These are phyloP conservation scores for Cladorhizidae sp. DNA, from an alignment of 37 sponge, comb jelly and placozoan genomes.

Conservation along the genomic window DNA sequence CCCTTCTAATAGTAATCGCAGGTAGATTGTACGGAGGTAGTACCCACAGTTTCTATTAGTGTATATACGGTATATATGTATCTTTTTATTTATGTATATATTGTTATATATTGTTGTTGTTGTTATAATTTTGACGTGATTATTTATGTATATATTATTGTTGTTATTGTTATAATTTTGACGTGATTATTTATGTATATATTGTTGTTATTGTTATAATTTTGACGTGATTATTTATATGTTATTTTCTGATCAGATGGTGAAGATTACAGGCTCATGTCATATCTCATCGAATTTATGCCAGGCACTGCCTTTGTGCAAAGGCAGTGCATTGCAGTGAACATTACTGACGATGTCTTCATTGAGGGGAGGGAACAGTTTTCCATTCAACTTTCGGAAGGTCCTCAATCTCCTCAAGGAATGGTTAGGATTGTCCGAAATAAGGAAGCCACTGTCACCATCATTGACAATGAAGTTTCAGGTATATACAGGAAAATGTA, in stretches of 20 bases:
- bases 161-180: too few relatives aligned
- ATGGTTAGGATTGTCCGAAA: neutral
- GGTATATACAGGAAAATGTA: neutral
- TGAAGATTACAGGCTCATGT: slow-evolving; percentile 2
- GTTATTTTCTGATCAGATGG: neutral
- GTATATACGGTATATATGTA: too few relatives aligned
- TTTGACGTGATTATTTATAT: neutral
- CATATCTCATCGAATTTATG: too few relatives aligned
- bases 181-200: too few relatives aligned
- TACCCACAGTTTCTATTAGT: too few relatives aligned
- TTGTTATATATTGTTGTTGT: too few relatives aligned
- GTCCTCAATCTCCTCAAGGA: neutral
- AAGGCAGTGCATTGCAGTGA: neutral
- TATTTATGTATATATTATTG: too few relatives aligned
- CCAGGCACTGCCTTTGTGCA: neutral
- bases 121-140: too few relatives aligned
- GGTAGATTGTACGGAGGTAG: too few relatives aligned
- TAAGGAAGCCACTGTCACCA: neutral
- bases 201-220: too few relatives aligned
- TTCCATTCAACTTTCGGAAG: neutral
- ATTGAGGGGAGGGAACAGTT: neutral
- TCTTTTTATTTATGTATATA: too few relatives aligned
- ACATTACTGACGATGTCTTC: neutral
- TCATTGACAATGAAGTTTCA: neutral
- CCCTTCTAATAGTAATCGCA: too few relatives aligned